Conservation (phyloP, 2,888 invertebrate species). For the Chrysolina haemoptera region DNA sequence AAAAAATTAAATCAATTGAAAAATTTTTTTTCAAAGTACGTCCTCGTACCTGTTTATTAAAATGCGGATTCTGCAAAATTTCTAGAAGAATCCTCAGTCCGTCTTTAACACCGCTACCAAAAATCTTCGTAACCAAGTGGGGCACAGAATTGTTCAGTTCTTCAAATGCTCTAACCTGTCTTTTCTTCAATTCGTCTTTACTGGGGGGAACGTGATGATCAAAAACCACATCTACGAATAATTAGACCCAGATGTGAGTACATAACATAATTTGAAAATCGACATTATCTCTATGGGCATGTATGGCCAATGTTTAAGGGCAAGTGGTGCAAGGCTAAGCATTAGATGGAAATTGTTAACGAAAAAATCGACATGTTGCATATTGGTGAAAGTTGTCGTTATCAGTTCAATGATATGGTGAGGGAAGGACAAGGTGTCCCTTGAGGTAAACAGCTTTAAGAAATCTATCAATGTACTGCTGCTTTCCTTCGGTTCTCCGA, state of each 20-base stretch:
- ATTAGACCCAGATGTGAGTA: conserved; percentile 11
- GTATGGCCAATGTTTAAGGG: too few species aligned
- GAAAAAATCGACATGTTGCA: too few species aligned
- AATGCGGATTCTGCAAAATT: conserved; percentile 72
- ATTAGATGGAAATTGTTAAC: too few species aligned
- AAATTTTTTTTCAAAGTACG: not conserved
- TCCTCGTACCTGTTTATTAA: conserved; percentile 75
- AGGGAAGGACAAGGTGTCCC: too few species aligned
- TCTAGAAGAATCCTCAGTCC: conserved; percentile 71
- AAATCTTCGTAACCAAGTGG: conserved; percentile 62
- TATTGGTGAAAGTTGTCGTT: too few species aligned
- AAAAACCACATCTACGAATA: conserved; percentile 66
- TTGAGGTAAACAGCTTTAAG: too few species aligned
- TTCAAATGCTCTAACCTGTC: conserved; percentile 68
- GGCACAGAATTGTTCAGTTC: conserved; percentile 68
- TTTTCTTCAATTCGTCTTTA: conserved; percentile 63
- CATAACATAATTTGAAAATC: not conserved
- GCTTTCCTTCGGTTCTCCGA: too few species aligned
- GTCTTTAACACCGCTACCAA: conserved; percentile 65
- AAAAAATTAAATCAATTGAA: conserved; percentile 48
- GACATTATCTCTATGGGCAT: conserved; percentile 37
- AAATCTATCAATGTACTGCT: too few species aligned
- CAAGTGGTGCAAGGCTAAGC: too few species aligned
- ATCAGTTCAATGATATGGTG: too few species aligned
- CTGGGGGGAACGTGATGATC: conserved; percentile 61